These are phyloP conservation scores for Hyposoter dolosus DNA, from an alignment of 2,888 invertebrate species.

Conservation along the genomic window DNA sequence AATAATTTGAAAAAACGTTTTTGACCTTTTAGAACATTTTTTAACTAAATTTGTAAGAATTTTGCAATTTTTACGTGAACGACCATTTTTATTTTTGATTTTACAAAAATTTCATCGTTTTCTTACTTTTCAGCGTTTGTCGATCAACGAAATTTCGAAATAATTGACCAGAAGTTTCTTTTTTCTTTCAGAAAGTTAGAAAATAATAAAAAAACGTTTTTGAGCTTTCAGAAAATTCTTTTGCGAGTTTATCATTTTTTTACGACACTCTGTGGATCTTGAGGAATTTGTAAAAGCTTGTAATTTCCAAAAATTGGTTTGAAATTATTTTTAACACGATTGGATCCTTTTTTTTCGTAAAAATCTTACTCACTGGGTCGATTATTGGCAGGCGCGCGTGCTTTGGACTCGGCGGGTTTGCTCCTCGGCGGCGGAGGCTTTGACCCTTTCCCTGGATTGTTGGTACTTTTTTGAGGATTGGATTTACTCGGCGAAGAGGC, in stretches of 20 bases:
- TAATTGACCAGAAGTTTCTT: too few species aligned
- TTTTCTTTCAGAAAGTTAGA: not conserved
- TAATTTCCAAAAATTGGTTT: not conserved
- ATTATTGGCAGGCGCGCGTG: constrained; percentile 85
- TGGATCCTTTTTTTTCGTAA: not conserved
- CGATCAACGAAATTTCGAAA: not conserved
- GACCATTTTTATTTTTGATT: not conserved
- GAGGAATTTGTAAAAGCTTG: not conserved
- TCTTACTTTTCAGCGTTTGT: not conserved
- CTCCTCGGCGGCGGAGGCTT: constrained; percentile 80
- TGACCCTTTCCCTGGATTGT: constrained; percentile 78
- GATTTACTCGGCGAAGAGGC: constrained; percentile 83
- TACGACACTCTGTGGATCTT: not conserved
- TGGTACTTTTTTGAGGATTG: constrained; percentile 83
- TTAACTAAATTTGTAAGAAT: constrained; percentile 72
- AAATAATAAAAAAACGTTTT: not conserved
- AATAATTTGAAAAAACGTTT: too few species aligned
- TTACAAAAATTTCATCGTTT: not conserved
- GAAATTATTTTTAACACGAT: not conserved
- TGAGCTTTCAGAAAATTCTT: not conserved
- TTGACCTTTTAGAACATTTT: too few species aligned
- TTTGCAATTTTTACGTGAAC: not conserved
- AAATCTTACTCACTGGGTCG: constrained; percentile 79
- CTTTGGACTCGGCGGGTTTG: constrained; percentile 82
- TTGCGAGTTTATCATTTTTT: not conserved